Percentiles rank a stretch among this genome's conserved stretches.
Evolutionary conservation across 2,113 vertebrate genomes (phyloP).

Genomic region (Trinectes maculatus): DNA sequence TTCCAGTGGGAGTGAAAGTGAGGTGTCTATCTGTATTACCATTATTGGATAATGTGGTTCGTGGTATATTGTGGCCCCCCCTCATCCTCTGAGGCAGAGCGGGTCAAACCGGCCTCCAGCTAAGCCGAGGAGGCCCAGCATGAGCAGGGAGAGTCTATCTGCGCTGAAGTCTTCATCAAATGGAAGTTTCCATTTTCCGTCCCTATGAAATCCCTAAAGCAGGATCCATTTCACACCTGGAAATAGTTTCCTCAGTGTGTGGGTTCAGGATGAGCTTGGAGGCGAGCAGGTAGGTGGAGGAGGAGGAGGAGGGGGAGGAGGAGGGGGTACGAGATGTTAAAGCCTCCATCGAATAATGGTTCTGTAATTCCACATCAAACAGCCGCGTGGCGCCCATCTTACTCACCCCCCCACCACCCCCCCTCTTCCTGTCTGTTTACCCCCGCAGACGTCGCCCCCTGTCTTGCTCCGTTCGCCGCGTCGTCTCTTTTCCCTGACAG

Average conservation of each 20-base stretch:
- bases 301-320: conserved; percentile 8
- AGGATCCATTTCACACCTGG: conserved; percentile 75
- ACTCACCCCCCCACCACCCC: conserved; percentile 23
- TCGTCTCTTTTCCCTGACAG: conserved; percentile 59
- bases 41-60: conserved; percentile 43
- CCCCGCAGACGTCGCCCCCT: not conserved
- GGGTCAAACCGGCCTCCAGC: conserved; percentile 17
- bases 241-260: conserved; percentile 58
- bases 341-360: conserved; percentile 63
- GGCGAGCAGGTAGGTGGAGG: conserved; percentile 12
- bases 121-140: conserved; percentile 21
- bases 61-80: conserved; percentile 35
- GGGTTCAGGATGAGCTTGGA: conserved; percentile 38
- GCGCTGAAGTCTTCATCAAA: conserved; percentile 61
- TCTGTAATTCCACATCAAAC: conserved; percentile 68
- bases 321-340: conserved; percentile 44
- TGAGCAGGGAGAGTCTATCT: conserved; percentile 33
- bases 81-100: conserved; percentile 10
- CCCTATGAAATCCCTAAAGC: conserved; percentile 56
- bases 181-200: conserved; percentile 57
- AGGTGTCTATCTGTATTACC: conserved; percentile 31
- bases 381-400: conserved; percentile 45
- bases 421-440: conserved; percentile 34
- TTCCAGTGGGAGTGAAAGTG: conserved; percentile 22
- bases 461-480: conserved; percentile 14